Conservation (phyloP, 2,888 invertebrate genomes). For the Lepidonotus clava region DNA sequence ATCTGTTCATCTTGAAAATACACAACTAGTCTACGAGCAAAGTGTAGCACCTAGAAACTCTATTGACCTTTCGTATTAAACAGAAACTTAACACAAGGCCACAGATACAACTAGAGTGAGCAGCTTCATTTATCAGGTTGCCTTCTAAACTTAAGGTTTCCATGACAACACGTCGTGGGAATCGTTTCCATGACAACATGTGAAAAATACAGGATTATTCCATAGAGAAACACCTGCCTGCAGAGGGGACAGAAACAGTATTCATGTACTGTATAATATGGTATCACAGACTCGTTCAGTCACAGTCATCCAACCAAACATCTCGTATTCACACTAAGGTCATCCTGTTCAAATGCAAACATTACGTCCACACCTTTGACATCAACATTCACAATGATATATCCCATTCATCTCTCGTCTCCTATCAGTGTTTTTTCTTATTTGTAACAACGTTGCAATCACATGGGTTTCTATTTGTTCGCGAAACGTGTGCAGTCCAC, state of each 20-base stretch:
- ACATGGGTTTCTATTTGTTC: no score
- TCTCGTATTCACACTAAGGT: background rate
- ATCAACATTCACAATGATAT: no score
- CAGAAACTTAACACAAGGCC: constrained; percentile 44
- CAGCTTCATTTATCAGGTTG: background rate
- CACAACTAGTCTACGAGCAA: constrained; percentile 48
- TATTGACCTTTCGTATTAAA: constrained; percentile 32
- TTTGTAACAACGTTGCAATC: no score
- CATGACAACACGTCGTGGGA: constrained; percentile 31
- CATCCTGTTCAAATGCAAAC: background rate
- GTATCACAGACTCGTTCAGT: constrained; percentile 44
- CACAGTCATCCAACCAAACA: background rate
- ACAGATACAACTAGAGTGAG: constrained; percentile 35
- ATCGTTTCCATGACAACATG: background rate
- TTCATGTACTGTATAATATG: background rate
- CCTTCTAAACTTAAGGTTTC: constrained; percentile 28
- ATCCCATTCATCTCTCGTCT: no score
- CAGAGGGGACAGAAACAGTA: constrained; percentile 19
- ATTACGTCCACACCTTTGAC: no score
- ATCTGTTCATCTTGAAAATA: constrained; percentile 54
- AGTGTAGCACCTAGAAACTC: constrained; percentile 52
- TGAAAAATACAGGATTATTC: no score
- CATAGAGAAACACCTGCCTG: no score
- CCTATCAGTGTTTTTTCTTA: no score
- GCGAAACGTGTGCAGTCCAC: no score